Base-by-base conservation (phyloP, 2,888 invertebrate species). In the Hypolimnas misippus region DNA sequence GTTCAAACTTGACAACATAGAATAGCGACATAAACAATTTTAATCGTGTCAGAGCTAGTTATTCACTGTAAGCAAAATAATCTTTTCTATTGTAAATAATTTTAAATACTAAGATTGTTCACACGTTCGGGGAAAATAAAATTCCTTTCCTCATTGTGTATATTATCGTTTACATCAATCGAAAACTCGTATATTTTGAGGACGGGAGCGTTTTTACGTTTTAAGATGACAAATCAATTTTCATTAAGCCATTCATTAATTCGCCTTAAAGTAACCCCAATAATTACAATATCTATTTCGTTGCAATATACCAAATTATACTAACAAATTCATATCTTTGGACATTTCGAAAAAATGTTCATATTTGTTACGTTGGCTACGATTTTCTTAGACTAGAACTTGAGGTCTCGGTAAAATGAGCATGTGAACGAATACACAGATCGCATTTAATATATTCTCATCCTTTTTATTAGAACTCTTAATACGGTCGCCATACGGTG, bases 401-500 rank as follows among this genome's bases (percentile, higher is more conserved):
- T 35, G 33, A 52, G 19, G 52, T 52, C 21, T 33, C 14, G n/a
- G n/a, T 35, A 19, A 12, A 52, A 35, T 49, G 49, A 29, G 49
- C 49, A 25, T 49, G 17, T 19, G 12, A 49, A 49, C 49, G 49
- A 42, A 42, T 6, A 10, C 29, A 8, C 16, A 17, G 44, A 19
- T 25, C 46, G 29, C 53, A 29, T 46, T 46, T 40, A 53, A n/a
- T 10, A 21, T 12, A 21, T 6, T 19, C 19, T 44, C 10, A 46
- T 3, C 19, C 12, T 50, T 51, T 62, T 56, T 38, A 38, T 51
- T 35, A 29, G 50, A 60, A 51, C 57, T 73, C 82, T 91, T 93
- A 96, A 92, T 96, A 96, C 71, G 96, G 96, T 85, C 96, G 92
- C 96, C 96, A 96, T 57, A 96, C 96, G 49, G 95, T 95, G 79